phyloP scores from a whole-genome alignment of 2,113 vertebrate genomes.

The Callionymus lyra region DNA sequence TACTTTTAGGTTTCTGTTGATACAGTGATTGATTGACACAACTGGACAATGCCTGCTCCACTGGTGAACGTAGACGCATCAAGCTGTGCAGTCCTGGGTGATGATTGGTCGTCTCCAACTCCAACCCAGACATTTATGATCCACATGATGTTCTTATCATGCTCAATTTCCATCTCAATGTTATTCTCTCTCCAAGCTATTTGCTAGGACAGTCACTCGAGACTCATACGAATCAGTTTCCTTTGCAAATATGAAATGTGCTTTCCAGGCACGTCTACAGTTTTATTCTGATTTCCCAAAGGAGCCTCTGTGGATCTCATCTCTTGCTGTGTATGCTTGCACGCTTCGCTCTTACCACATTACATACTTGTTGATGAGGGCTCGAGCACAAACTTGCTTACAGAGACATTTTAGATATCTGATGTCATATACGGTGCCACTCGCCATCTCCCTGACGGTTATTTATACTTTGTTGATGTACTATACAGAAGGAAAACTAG shows the following conservation, averaged over 20 bases:
- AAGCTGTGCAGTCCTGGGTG: not conserved
- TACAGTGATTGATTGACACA: no score
- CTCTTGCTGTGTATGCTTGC: conserved; percentile 23
- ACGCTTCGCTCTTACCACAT: conserved; percentile 44
- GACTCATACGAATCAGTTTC: conserved; percentile 17
- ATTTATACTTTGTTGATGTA: conserved; percentile 22
- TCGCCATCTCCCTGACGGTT: conserved; percentile 13
- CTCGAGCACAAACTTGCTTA: conserved; percentile 47
- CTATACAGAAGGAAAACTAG: conserved; percentile 26
- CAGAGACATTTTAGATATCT: conserved; percentile 43
- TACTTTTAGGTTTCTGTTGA: not conserved
- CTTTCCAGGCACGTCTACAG: conserved; percentile 27
- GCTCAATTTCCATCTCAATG: conserved; percentile 22
- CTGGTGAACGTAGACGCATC: no score
- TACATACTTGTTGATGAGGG: conserved; percentile 47
- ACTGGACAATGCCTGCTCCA: no score
- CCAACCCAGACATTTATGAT: conserved; percentile 2
- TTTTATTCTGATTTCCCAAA: conserved; percentile 40
- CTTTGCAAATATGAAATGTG: conserved; percentile 30
- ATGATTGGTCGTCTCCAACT: conserved; percentile 2
- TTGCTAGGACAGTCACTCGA: conserved; percentile 11
- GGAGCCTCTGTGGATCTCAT: conserved; percentile 42
- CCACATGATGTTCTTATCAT: conserved; percentile 19
- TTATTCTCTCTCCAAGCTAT: conserved; percentile 15
- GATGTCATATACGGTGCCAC: conserved; percentile 46